Evolutionary conservation across 2,113 vertebrate genomes (phyloP).

Genomic region (rat (Rattus norvegicus)): GRCr8 NC_086037.1:47695501-47696000

Average conservation of each 20-base stretch:
- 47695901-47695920: not conserved
- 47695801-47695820: not conserved
- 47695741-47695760: not conserved
- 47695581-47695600: not conserved
- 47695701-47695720: not conserved
- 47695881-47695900: not conserved
- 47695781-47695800: not conserved
- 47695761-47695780: not conserved
- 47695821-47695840: fast-evolving
- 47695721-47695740: not conserved
- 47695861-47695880: not conserved
- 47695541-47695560: not conserved
- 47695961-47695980: not conserved
- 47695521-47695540: not conserved
- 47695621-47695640: not conserved
- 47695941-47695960: not conserved
- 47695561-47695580: not conserved
- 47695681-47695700: not conserved
- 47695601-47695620: not conserved
- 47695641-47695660: not conserved
- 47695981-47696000: not conserved
- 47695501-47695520: not conserved
- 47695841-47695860: not conserved
- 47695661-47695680: not conserved
- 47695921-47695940: not conserved